phyloP scores from a whole-genome alignment of 2,888 invertebrate genomes.

The Drosophila kambysellisi region DNA sequence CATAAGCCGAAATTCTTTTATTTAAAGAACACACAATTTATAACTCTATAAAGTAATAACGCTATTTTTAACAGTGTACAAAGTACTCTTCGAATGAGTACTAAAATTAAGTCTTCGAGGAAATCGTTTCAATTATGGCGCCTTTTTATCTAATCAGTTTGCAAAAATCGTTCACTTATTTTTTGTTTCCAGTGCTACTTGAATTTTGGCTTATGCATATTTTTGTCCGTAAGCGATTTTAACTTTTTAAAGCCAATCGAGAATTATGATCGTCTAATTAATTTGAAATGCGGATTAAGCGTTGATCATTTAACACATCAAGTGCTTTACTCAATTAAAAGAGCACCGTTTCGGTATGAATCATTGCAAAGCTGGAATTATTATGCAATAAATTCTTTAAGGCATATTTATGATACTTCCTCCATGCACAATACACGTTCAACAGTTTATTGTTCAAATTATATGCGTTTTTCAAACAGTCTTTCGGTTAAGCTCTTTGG shows the following conservation, averaged over 20 bases:
- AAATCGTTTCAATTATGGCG: conserved; percentile 33
- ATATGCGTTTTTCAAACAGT: conserved; percentile 3
- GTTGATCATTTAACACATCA: conserved; percentile 15
- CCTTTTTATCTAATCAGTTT: conserved; percentile 44
- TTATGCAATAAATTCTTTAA: conserved; percentile 31
- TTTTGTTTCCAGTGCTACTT: conserved; percentile 58
- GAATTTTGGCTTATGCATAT: conserved; percentile 5
- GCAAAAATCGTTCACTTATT: conserved; percentile 40
- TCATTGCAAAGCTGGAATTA: conserved; percentile 30
- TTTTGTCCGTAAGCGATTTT: conserved; percentile 12
- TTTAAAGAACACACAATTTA: background rate
- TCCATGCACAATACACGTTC: conserved; percentile 24
- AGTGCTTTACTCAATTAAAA: conserved; percentile 23
- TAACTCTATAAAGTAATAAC: background rate
- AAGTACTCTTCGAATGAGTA: conserved; percentile 8
- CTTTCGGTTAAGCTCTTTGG: conserved; percentile 11
- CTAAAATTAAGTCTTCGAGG: background rate
- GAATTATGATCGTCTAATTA: conserved; percentile 24
- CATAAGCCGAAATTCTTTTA: background rate
- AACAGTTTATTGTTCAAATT: conserved; percentile 12
- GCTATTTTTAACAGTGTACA: background rate
- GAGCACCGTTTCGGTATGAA: conserved; percentile 27
- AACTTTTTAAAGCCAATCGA: conserved; percentile 28
- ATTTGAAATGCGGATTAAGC: conserved; percentile 23
- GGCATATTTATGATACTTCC: conserved; percentile 41